Conservation (phyloP, 2,113 vertebrate species). For the Sylvilagus bachmani region DNA sequence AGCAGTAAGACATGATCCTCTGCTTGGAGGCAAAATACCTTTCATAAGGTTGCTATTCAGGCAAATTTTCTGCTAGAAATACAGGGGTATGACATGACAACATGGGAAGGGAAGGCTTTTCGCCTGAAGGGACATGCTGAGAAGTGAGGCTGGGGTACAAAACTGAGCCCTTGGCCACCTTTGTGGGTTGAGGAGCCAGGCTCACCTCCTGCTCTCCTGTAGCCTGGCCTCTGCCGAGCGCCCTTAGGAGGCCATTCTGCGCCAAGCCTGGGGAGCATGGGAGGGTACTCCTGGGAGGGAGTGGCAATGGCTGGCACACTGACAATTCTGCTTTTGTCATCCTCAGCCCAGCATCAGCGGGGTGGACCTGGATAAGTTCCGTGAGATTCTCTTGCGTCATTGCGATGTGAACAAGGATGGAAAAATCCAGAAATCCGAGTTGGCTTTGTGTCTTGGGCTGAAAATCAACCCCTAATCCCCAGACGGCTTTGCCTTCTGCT, state of each 20-base stretch:
- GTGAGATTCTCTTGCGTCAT: constrained; percentile 93
- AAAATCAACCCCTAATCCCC: constrained; percentile 88
- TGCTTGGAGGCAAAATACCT: background rate
- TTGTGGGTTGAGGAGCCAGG: background rate
- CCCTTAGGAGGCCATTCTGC: background rate
- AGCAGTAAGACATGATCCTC: background rate
- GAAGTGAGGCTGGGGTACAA: background rate
- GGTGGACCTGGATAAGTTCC: constrained; percentile 94
- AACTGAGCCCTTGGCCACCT: background rate
- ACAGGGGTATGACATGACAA: background rate
- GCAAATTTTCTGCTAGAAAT: background rate
- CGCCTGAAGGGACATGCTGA: background rate
- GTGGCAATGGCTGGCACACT: background rate
- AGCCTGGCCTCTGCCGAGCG: background rate
- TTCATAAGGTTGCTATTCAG: background rate
- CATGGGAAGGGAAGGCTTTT: background rate
- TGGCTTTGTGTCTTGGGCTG: constrained; percentile 96
- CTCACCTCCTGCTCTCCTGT: fast-evolving
- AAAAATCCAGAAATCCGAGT: constrained; percentile 97
- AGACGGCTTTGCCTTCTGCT: background rate
- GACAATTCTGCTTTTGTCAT: constrained; percentile 10
- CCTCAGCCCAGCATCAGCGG: constrained; percentile 94
- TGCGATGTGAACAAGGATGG: constrained; percentile 97
- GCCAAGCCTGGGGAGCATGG: background rate
- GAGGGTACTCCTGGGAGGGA: fast-evolving